These are phyloP conservation scores for Cyanistes caeruleus DNA, from an alignment of 2,113 vertebrate genomes.

Conservation along the genomic window DNA sequence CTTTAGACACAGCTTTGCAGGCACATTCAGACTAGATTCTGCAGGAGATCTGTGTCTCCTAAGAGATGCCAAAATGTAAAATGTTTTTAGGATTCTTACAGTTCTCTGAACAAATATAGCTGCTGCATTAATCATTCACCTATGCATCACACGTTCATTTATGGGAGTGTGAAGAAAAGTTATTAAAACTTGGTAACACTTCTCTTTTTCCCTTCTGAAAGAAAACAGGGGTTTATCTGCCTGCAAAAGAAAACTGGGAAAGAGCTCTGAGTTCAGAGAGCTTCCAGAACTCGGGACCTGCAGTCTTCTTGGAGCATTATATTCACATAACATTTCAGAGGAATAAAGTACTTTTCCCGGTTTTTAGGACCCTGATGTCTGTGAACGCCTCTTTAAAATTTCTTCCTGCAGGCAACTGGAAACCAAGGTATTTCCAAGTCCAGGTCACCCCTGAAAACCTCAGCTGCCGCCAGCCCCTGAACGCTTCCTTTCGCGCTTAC, in stretches of 20 bases:
- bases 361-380: background rate
- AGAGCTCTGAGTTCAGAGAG: background rate
- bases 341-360: background rate
- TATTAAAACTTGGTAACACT: background rate
- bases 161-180: background rate
- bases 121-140: background rate
- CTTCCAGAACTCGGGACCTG: background rate
- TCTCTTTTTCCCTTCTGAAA: background rate
- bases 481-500: slow-evolving; percentile 67
- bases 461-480: background rate
- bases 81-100: background rate
- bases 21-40: background rate
- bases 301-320: background rate
- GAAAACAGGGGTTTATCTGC: background rate
- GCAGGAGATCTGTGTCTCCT: background rate
- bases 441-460: background rate
- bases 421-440: background rate
- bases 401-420: accelerated
- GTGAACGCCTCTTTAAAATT: background rate
- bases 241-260: background rate
- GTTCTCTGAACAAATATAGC: background rate
- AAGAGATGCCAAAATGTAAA: background rate
- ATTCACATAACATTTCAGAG: background rate
- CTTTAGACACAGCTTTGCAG: background rate
- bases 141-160: background rate